phyloP scores from a whole-genome alignment of 2,797 vertebrate genomes.

The Galagoides demidoff region DNA sequence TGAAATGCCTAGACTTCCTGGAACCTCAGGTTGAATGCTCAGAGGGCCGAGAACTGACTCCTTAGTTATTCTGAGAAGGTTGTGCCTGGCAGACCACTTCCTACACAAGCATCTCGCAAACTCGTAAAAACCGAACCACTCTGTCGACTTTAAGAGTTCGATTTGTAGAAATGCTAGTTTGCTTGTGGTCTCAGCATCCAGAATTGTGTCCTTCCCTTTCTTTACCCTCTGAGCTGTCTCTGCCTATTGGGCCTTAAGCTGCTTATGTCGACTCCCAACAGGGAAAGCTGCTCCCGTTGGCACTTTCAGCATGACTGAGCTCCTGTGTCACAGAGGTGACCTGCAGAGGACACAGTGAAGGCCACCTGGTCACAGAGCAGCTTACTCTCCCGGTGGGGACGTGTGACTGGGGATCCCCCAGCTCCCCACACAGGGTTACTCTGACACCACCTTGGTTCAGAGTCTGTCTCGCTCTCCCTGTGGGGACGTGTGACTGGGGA shows the following conservation, averaged over 20 bases:
- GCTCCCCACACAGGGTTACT: not conserved
- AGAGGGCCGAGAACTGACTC: not conserved
- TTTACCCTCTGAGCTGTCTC: not conserved
- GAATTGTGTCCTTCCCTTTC: not conserved
- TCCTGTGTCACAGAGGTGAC: not conserved
- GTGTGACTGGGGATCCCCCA: not conserved
- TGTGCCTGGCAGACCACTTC: not conserved
- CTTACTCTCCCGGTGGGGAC: too few relatives aligned
- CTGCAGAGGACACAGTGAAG: not conserved
- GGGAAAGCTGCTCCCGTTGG: not conserved
- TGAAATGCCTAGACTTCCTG: slow-evolving; percentile 51
- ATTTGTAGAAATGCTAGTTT: not conserved
- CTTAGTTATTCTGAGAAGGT: slow-evolving; percentile 39
- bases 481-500: too few relatives aligned
- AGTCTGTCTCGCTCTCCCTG: too few relatives aligned
- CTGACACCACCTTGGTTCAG: slow-evolving; percentile 58
- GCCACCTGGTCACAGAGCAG: too few relatives aligned
- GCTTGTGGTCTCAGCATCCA: not conserved
- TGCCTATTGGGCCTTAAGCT: not conserved
- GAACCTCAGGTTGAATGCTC: slow-evolving; percentile 4
- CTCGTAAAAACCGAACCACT: slow-evolving; percentile 22
- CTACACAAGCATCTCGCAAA: not conserved
- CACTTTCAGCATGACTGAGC: not conserved
- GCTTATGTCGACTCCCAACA: not conserved
- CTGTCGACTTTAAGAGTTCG: slow-evolving; percentile 1